phyloP scores from a whole-genome alignment of 2,113 vertebrate genomes.

The Stegostoma tigrinum region DNA sequence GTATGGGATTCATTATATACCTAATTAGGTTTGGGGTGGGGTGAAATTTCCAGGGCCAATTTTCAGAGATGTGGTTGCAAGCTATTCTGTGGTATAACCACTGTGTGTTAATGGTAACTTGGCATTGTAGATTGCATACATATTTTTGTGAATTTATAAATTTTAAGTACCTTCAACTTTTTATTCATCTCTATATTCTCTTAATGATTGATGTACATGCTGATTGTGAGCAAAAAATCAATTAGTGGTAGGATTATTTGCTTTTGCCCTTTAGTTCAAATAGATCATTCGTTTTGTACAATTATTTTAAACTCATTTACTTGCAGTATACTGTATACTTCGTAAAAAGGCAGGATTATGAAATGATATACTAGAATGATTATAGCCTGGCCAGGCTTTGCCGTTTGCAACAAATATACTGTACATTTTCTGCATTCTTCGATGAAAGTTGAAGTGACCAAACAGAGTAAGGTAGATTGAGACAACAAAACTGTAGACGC shows the following conservation, averaged over 20 bases:
- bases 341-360: not conserved
- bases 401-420: not conserved
- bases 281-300: not conserved
- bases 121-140: not conserved
- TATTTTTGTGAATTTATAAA: not conserved
- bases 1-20: slow-evolving; percentile 17
- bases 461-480: not conserved
- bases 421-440: not conserved
- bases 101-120: not conserved
- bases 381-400: not conserved
- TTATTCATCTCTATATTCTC: not conserved
- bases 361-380: not conserved
- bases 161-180: not conserved
- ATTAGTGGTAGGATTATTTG: not conserved
- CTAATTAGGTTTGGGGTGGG: not conserved
- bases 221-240: not conserved
- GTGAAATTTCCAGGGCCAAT: not conserved
- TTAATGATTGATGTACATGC: not conserved
- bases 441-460: too few relatives aligned
- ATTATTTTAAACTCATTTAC: not conserved
- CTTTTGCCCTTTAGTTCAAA: not conserved
- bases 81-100: not conserved
- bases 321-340: not conserved
- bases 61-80: not conserved
- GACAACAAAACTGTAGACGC: too few relatives aligned